Evolutionary conservation across 2,113 vertebrate genomes (phyloP).

Genomic region (Erythrocercus mccallii): DNA sequence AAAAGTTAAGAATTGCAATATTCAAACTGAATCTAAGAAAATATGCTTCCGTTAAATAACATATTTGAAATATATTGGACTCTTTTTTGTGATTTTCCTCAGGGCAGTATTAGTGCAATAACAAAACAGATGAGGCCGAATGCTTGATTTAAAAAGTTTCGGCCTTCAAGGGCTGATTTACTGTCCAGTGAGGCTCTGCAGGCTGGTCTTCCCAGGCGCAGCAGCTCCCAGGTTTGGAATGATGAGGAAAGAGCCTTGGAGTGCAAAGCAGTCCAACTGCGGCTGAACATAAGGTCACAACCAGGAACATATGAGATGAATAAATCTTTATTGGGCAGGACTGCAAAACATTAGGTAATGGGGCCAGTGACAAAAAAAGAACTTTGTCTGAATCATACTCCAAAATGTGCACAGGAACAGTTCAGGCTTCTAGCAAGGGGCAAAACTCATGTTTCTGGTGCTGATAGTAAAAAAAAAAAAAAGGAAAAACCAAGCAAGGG

Average conservation of each 20-base stretch:
- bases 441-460: background rate
- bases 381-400: conserved; percentile 14
- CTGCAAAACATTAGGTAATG: conserved; percentile 62
- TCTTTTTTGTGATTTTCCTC: background rate
- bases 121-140: background rate
- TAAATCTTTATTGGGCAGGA: conserved; percentile 46
- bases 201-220: background rate
- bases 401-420: background rate
- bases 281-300: conserved; percentile 49
- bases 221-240: background rate
- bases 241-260: background rate
- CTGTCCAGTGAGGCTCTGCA: background rate
- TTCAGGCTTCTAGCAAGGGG: background rate
- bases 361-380: conserved; percentile 22
- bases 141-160: background rate
- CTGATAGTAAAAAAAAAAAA: background rate
- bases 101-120: background rate
- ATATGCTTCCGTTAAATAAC: background rate
- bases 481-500: background rate
- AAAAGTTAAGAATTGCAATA: background rate
- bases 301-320: conserved; percentile 48
- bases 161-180: background rate
- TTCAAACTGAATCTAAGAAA: background rate
- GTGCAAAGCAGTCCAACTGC: background rate
- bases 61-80: background rate